These are phyloP conservation scores for Ricordea florida DNA, from an alignment of 92 coral and sea anemone species.

Conservation along the genomic window DNA sequence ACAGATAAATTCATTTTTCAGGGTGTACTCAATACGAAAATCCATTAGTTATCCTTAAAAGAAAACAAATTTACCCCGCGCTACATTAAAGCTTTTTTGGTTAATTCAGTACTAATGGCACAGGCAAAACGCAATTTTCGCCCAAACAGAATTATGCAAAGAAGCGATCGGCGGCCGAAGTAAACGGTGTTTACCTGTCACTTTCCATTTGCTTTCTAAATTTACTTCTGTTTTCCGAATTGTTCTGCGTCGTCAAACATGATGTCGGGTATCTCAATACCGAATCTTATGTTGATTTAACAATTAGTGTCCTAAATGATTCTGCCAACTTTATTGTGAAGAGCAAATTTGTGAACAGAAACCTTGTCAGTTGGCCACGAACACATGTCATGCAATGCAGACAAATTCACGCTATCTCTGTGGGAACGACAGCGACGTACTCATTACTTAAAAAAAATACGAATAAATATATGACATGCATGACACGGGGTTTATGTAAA, in stretches of 20 bases:
- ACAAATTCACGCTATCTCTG: constrained; percentile 23
- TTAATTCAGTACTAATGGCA: neutral
- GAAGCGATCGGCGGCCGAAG: neutral
- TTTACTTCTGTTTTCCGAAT: neutral
- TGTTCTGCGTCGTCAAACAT: constrained; percentile 9
- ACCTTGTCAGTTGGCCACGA: neutral
- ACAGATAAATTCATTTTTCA: neutral
- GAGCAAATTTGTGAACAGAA: neutral
- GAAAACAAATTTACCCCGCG: neutral
- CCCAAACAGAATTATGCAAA: neutral
- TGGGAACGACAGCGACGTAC: too few relatives aligned
- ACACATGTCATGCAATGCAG: constrained; percentile 8
- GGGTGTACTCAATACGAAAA: neutral
- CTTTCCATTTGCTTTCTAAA: constrained; percentile 3
- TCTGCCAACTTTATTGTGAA: constrained; percentile 10
- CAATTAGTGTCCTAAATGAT: neutral
- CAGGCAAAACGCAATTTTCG: neutral
- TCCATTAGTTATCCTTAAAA: neutral
- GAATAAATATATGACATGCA: neutral
- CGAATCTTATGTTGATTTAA: constrained; percentile 13
- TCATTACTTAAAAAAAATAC: neutral
- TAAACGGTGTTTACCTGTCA: neutral
- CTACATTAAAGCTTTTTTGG: neutral
- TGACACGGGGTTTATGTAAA: constrained; percentile 29
- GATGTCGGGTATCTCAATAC: neutral